A percentile compares a stretch with the other conserved stretches of the same genome.
Evolutionary conservation across 2,888 invertebrate species (phyloP).

Genomic region (Notocelia uddmanniana): DNA sequence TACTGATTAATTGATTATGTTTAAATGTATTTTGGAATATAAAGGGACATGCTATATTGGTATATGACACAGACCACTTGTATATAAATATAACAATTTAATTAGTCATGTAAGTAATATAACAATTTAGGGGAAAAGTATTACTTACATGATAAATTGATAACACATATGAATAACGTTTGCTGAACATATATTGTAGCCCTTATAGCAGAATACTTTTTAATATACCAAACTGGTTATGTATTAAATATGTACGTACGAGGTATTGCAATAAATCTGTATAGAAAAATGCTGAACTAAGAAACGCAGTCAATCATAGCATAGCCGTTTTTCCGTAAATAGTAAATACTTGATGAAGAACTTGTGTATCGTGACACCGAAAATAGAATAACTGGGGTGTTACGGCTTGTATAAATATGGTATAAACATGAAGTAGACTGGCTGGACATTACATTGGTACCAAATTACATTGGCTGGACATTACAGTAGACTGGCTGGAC

Average conservation of each 20-base stretch:
- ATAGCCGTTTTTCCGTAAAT: slow-evolving; percentile 51
- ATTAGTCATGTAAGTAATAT: no score
- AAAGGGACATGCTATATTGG: neutral
- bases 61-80: no score
- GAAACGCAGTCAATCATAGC: slow-evolving; percentile 48
- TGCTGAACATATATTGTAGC: neutral
- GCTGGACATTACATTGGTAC: neutral
- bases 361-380: slow-evolving; percentile 60
- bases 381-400: slow-evolving; percentile 51
- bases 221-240: neutral
- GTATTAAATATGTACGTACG: neutral
- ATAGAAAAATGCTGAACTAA: slow-evolving; percentile 15
- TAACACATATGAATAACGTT: neutral
- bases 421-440: slow-evolving; percentile 11
- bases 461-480: no score
- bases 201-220: neutral
- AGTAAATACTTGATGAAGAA: slow-evolving; percentile 60
- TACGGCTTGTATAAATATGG: slow-evolving; percentile 37
- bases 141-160: neutral
- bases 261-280: slow-evolving; percentile 1
- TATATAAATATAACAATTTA: no score
- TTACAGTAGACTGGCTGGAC: no score
- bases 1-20: neutral
- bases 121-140: no score
- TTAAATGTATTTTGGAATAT: neutral